Percentiles rank a stretch among this genome's conserved stretches.
These are phyloP conservation scores for Poecilia velifera DNA, from an alignment of 2,797 vertebrate genomes.

Conservation along the genomic window DNA sequence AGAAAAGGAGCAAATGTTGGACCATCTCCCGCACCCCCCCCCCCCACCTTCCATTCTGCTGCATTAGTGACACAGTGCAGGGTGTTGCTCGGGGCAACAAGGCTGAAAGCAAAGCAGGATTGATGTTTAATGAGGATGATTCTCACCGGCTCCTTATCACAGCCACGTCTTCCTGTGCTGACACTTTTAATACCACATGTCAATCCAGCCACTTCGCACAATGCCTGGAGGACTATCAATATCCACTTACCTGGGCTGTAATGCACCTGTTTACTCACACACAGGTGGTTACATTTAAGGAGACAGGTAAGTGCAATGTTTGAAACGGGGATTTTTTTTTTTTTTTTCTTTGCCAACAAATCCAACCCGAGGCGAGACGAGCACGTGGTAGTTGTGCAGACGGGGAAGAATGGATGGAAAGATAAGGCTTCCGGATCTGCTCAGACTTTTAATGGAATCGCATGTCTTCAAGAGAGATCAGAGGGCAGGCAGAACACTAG, in stretches of 20 bases:
- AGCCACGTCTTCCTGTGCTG: conserved; percentile 61
- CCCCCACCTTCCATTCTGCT: background rate
- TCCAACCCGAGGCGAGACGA: conserved; percentile 9
- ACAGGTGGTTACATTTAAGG: background rate
- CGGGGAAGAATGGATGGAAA: conserved; percentile 22
- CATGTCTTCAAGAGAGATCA: conserved; percentile 60
- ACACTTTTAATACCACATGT: conserved; percentile 77
- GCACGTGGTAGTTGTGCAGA: conserved; percentile 13
- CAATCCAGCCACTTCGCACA: conserved; percentile 61
- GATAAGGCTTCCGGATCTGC: conserved; percentile 55
- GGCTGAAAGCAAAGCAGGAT: conserved; percentile 57
- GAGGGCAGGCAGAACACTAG: conserved; percentile 47
- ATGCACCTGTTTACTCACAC: conserved; percentile 24
- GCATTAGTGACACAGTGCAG: conserved; percentile 49
- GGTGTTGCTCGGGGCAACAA: conserved; percentile 63
- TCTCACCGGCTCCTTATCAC: conserved; percentile 74
- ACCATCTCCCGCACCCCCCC: background rate
- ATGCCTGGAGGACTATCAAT: conserved; percentile 62
- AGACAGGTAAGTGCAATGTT: conserved; percentile 1
- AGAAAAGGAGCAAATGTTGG: conserved; percentile 26
- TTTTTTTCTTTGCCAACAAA: background rate
- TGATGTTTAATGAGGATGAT: conserved; percentile 78
- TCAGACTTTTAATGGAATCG: conserved; percentile 60
- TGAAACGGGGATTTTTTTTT: background rate
- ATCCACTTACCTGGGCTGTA: conserved; percentile 48